Evolutionary conservation across 2,113 vertebrate genomes (phyloP), one percentile per base, ranked within the genome.

Genomic region (Sylvilagus bachmani): DNA sequence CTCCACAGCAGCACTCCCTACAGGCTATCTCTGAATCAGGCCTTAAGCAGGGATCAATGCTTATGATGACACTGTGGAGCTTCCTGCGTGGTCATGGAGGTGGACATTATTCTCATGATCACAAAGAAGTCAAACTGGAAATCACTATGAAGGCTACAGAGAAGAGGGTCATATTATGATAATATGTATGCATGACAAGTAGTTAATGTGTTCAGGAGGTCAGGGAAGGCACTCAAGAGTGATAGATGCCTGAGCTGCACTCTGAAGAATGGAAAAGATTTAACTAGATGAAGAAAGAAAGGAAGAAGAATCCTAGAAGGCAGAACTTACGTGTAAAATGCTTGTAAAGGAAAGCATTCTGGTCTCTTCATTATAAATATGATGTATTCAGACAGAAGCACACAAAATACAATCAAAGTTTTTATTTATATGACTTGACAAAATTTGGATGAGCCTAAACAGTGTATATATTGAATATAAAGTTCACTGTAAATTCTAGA

Each of bases 401-500:
- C 58, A 44, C 27, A 69, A 96, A 83, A 89, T 67, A 87, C 36
- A 6, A 67, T 67, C 8, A 83, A 77, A 92, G 31, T 62, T 77
- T 79, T 44, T 83, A 85, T 90, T 94, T 90, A 79, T 84, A 71
- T 86, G 75, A 33, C 4, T 77, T 67, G 44, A 91, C 21, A 93
- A 84, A 87, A 67, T 17, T 31, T 79, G 24, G 17, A 80, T 95
- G 62, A 74, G 7, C 11, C 71, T 73, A 25, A 69, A 80, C 69
- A 81, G 80, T 83, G 55, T 69, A 6, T 67, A 67, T 77, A 12
- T 84, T 84, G 11, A 62, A 25, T 38, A 58, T 49, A 71, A 94
- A 86, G 7, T 83, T 95, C 31, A 91, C 6, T 33, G 51, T n/a
- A 94, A 89, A 69, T 24, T 83, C 69, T 94, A 62, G 88, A 81